Base-by-base conservation (phyloP, 1,140 invertebrate genomes). In the Drosophila takahashii region DNA sequence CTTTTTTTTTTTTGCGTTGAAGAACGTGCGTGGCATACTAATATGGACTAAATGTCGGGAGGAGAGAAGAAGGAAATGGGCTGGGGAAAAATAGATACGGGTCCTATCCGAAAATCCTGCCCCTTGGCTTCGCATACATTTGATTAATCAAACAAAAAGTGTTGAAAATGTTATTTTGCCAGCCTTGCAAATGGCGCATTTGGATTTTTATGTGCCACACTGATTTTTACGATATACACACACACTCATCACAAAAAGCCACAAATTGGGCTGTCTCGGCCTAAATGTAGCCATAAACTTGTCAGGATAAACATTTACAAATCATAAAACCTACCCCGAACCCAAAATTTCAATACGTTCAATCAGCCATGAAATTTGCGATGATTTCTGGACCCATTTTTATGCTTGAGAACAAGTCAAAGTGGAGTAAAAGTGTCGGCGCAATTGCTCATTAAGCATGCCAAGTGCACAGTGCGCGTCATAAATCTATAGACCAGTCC, bases 81-180 rank as follows among this genome's bases (percentile, higher is more conserved):
- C 4, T 11, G 64, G 13, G 64, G 18, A 15, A 27, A n/a, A 34
- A 39, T 39, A 48, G 36, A 59, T 53, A 69, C 48, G 26, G 32
- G 18, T 22, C 44, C 26, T 11, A 15, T 29, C 15, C n/a, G 11
- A n/a, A 34, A 26, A 15, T 39, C 58, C 54, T 48, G 27, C 9
- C 50, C 64, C 64, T 47, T 9, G 53, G 32, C 34, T 53, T 60
- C 52, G 51, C 69, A 65, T 72, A 69, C 78, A 64, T 81, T 77
- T 87, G 76, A 89, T 87, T 87, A 84, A 84, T 84, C 84, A 83
- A 87, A 84, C 76, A 72, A 70, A 87, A 89, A 84, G 84, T 87
- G 84, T 87, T 87, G 84, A 79, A 87, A 89, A 89, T 89, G 84
- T 84, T 89, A 83, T 89, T 87, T 77, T 79, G 75, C 79, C 76